Conservation (phyloP, 2,888 invertebrate species). For the Tanytarsus gracilentus region DNA sequence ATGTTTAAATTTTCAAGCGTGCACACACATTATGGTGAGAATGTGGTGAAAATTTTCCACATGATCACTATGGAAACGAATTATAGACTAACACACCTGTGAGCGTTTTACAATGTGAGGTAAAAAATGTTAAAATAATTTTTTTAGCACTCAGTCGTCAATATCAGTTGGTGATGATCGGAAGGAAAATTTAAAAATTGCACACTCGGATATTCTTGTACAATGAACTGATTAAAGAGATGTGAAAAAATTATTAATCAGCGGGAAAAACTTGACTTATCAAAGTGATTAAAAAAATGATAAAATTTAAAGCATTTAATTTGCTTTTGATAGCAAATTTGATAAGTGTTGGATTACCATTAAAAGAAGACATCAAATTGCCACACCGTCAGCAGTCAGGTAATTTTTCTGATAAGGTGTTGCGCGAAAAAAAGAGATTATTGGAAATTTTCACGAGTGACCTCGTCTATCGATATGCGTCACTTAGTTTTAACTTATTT, state of each 20-base stretch:
- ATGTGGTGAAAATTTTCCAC: constrained; percentile 5
- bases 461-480: constrained; percentile 20
- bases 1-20: too few relatives aligned
- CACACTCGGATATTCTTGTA: not conserved
- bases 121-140: not conserved
- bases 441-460: not conserved
- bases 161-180: constrained; percentile 9
- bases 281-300: too few relatives aligned
- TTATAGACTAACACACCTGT: constrained; percentile 9
- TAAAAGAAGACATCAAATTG: not conserved
- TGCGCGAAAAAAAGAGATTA: not conserved
- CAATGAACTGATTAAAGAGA: not conserved
- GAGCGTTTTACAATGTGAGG: not conserved
- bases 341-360: constrained; percentile 7
- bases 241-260: too few relatives aligned
- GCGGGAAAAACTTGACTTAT: too few relatives aligned
- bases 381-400: too few relatives aligned
- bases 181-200: not conserved
- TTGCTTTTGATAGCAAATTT: not conserved
- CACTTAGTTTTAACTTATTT: constrained; percentile 18
- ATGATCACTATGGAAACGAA: constrained; percentile 12
- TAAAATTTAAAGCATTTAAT: too few relatives aligned
- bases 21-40: not conserved
- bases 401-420: not conserved
- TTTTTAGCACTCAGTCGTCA: constrained; percentile 10